Conservation (phyloP, 2,797 vertebrate species). For the Heliangelus exortis region DNA sequence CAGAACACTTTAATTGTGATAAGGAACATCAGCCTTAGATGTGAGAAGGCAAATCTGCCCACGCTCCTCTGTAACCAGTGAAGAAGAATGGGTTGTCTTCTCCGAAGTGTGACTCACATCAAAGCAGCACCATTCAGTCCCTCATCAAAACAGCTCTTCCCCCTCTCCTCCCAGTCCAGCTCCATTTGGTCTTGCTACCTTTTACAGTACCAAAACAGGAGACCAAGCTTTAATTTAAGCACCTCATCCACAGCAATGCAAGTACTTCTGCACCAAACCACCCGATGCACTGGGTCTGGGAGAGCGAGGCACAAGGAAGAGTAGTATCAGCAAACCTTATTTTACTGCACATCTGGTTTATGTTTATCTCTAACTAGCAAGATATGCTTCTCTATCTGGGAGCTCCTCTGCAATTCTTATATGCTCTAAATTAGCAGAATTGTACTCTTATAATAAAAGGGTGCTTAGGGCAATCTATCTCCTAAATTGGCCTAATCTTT, state of each 20-base stretch:
- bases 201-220: neutral
- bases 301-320: neutral
- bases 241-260: neutral
- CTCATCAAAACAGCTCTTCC: neutral
- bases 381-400: fast-evolving
- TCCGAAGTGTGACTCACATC: neutral
- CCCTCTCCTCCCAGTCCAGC: fast-evolving
- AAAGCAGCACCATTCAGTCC: neutral
- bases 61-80: neutral
- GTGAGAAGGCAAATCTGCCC: neutral
- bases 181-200: neutral
- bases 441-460: neutral
- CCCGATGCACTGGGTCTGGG: neutral
- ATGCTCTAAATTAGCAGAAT: neutral
- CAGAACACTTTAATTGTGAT: neutral
- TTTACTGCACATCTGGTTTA: neutral
- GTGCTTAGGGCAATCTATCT: neutral
- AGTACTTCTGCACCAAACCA: neutral
- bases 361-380: neutral
- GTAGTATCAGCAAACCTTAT: neutral
- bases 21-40: neutral
- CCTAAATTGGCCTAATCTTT: neutral
- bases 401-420: neutral
- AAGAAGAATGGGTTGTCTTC: neutral
- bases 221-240: neutral